phyloP scores from a whole-genome alignment of 2,113 vertebrate genomes.

The Rhea americana region DNA sequence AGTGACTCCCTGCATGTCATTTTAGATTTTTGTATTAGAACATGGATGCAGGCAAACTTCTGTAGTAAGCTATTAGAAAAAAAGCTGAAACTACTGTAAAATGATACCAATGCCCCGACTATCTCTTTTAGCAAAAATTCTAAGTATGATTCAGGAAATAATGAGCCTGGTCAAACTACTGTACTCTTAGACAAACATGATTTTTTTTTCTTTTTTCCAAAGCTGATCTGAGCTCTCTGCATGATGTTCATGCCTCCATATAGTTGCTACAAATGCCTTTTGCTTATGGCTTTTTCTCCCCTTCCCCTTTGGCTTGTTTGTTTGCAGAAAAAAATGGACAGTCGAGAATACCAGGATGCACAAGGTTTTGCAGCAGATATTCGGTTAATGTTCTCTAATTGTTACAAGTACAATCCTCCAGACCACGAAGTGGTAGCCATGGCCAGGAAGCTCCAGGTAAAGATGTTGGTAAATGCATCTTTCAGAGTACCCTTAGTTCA shows the following conservation, averaged over 20 bases:
- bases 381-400: slow-evolving; percentile 97
- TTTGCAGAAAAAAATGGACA: slow-evolving; percentile 91
- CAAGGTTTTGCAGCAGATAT: slow-evolving; percentile 92
- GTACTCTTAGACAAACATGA: background rate
- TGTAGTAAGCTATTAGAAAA: background rate
- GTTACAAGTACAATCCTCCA: slow-evolving; percentile 97
- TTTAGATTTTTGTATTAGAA: background rate
- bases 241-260: background rate
- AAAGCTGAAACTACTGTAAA: background rate
- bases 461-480: background rate
- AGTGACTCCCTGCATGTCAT: background rate
- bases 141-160: background rate
- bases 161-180: background rate
- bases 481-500: background rate
- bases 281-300: slow-evolving; percentile 29
- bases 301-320: slow-evolving; percentile 25
- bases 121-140: background rate
- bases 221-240: background rate
- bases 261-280: background rate
- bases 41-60: background rate
- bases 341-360: slow-evolving; percentile 88
- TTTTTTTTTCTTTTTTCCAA: background rate
- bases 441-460: slow-evolving; percentile 94
- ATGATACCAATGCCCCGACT: too few relatives aligned
- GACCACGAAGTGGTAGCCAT: slow-evolving; percentile 90